phyloP scores from a whole-genome alignment of 2,888 invertebrate species.

The Chironomus riparius region DNA sequence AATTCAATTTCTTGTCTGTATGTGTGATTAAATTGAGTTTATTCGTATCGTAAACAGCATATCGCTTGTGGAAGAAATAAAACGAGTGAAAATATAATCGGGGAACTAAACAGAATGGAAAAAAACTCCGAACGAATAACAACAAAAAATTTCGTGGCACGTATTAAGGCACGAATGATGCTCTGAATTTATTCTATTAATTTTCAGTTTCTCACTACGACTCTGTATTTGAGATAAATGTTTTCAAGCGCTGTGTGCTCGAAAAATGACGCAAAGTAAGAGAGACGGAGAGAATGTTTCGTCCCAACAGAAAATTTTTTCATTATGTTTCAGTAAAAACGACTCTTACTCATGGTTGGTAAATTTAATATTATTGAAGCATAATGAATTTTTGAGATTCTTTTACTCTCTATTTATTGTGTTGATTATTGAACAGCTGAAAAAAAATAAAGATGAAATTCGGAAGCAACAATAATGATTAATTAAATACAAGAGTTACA shows the following conservation, averaged over 20 bases:
- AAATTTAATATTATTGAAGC: slow-evolving; percentile 4
- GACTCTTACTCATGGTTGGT: slow-evolving; percentile 4
- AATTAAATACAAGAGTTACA: too few species aligned
- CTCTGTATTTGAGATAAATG: background rate
- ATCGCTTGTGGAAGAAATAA: background rate
- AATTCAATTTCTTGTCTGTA: background rate
- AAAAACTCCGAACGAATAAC: background rate
- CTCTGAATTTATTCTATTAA: background rate
- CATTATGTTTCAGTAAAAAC: background rate
- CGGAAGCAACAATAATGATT: background rate
- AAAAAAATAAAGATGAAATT: background rate
- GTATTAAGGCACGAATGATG: background rate
- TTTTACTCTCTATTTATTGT: background rate
- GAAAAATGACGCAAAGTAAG: slow-evolving; percentile 3
- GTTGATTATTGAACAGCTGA: background rate
- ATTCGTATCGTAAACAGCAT: slow-evolving; percentile 1
- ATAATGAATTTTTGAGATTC: background rate
- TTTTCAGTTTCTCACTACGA: background rate
- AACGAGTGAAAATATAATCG: slow-evolving; percentile 17
- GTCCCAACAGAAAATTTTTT: slow-evolving; percentile 7
- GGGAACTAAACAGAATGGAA: background rate
- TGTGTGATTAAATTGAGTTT: slow-evolving; percentile 14
- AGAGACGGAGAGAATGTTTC: background rate
- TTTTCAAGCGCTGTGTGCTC: slow-evolving; percentile 2
- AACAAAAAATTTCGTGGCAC: background rate